Evolutionary conservation across 2,888 invertebrate genomes (phyloP).

Genomic region (Scaptodrosophila latifasciaeformis): DNA sequence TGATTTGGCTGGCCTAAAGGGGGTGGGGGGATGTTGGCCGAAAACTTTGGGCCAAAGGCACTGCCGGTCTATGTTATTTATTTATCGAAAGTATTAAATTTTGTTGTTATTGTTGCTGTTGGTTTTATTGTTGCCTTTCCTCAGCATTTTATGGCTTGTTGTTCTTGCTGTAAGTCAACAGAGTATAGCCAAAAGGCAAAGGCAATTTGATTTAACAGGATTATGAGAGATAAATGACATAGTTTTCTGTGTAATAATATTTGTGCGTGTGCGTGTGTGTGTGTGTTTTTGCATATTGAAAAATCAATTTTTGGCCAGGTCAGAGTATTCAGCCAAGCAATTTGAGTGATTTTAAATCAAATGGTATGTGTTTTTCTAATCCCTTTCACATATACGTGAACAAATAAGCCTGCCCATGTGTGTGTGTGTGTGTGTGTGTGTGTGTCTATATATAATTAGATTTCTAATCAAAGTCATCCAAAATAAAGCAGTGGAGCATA

Average conservation of each 20-base stretch:
- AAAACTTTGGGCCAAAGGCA: constrained; percentile 8
- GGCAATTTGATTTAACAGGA: constrained; percentile 63
- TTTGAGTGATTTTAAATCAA: background rate
- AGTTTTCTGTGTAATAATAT: constrained; percentile 1
- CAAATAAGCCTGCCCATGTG: no score
- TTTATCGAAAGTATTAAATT: constrained; percentile 61
- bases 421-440: background rate
- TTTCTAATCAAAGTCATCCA: no score
- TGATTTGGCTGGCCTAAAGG: no score
- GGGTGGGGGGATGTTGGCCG: constrained; percentile 10
- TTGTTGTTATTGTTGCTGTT: constrained; percentile 34
- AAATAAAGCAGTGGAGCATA: no score
- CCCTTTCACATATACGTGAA: no score
- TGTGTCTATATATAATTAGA: constrained; percentile 23
- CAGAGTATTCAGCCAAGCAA: background rate
- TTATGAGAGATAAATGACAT: constrained; percentile 28
- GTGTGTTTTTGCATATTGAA: constrained; percentile 28
- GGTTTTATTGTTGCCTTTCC: background rate
- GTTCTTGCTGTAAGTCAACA: constrained; percentile 7
- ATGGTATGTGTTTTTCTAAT: background rate
- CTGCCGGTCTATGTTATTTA: constrained; percentile 30
- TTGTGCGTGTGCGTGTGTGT: background rate
- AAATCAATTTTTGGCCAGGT: constrained; percentile 24
- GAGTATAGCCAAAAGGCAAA: constrained; percentile 24
- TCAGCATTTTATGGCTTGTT: background rate